Percentiles rank a stretch among this genome's conserved stretches.
Evolutionary conservation across 1,140 invertebrate genomes (phyloP).

Genomic region (Physella acuta): DNA sequence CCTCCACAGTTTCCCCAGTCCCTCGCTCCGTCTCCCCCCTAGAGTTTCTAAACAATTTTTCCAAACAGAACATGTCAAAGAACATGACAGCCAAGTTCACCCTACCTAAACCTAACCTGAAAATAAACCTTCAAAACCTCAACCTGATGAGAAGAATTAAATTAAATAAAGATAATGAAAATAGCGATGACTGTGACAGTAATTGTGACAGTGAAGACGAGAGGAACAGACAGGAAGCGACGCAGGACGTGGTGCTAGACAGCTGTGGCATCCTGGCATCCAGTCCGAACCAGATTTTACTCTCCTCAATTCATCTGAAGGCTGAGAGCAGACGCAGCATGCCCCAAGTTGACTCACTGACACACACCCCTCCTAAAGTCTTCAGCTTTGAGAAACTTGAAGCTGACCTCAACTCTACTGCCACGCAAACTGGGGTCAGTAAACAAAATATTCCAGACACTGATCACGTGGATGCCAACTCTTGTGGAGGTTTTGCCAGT

Average conservation of each 20-base stretch:
- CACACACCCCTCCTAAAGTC: neutral
- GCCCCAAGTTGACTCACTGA: neutral
- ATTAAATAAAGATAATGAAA: slow-evolving; percentile 8
- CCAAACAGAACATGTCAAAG: slow-evolving; percentile 1
- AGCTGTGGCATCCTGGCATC: slow-evolving; percentile 51
- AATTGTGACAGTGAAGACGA: slow-evolving; percentile 17
- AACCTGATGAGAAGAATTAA: slow-evolving; percentile 25
- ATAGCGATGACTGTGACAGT: slow-evolving; percentile 12
- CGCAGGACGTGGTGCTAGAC: slow-evolving; percentile 36
- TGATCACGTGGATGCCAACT: neutral
- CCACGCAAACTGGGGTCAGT: no score
- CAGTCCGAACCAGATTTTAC: slow-evolving; percentile 33
- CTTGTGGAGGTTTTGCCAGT: neutral
- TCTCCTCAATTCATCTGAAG: slow-evolving; percentile 28
- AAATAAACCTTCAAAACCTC: slow-evolving; percentile 26
- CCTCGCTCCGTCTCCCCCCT: slow-evolving; percentile 22
- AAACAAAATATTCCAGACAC: no score
- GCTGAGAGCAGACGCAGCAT: slow-evolving; percentile 20
- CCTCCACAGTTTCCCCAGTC: neutral
- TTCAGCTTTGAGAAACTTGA: neutral
- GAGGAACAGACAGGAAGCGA: slow-evolving; percentile 15
- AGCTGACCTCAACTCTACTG: neutral
- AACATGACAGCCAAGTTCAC: neutral
- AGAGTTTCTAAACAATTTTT: slow-evolving; percentile 14
- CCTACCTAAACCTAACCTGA: slow-evolving; percentile 22